phyloP scores from a whole-genome alignment of 1,140 invertebrate species.

The Macrobrachium nipponense region DNA sequence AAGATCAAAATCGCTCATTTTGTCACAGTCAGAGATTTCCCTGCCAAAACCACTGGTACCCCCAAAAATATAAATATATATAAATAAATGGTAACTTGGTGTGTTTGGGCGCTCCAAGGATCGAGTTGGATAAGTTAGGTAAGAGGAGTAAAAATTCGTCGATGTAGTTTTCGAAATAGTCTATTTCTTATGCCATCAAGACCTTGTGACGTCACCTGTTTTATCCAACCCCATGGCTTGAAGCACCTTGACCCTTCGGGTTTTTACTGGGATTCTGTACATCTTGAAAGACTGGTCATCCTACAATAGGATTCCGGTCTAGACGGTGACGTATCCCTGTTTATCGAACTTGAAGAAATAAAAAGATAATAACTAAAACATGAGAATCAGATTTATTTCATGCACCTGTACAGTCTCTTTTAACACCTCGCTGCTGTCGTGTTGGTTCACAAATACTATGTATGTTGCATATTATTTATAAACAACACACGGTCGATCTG shows the following conservation, averaged over 20 bases:
- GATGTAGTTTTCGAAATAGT: too few relatives aligned
- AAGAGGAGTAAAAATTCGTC: too few relatives aligned
- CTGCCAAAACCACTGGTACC: slow-evolving; percentile 18
- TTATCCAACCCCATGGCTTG: too few relatives aligned
- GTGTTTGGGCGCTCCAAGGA: not conserved
- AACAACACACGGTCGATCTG: slow-evolving; percentile 19
- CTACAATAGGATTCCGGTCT: slow-evolving; percentile 24
- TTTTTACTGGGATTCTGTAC: too few relatives aligned
- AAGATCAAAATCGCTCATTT: slow-evolving; percentile 19
- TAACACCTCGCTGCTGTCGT: slow-evolving; percentile 50
- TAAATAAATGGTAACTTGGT: not conserved
- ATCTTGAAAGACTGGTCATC: not conserved
- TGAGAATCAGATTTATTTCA: not conserved
- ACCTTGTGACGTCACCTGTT: too few relatives aligned
- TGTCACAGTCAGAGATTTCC: slow-evolving; percentile 36
- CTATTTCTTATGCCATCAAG: too few relatives aligned
- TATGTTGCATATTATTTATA: slow-evolving; percentile 48
- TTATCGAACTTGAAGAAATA: slow-evolving; percentile 12
- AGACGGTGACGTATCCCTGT: slow-evolving; percentile 1
- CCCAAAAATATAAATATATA: too few relatives aligned
- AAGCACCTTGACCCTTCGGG: too few relatives aligned
- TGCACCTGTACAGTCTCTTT: slow-evolving; percentile 41
- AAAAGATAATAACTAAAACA: not conserved
- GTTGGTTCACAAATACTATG: slow-evolving; percentile 36
- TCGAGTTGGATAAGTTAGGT: too few relatives aligned